Evolutionary conservation across 2,888 invertebrate species (phyloP), one percentile per base, ranked within the genome.

Genomic region (Perizoma affinitatum): DNA sequence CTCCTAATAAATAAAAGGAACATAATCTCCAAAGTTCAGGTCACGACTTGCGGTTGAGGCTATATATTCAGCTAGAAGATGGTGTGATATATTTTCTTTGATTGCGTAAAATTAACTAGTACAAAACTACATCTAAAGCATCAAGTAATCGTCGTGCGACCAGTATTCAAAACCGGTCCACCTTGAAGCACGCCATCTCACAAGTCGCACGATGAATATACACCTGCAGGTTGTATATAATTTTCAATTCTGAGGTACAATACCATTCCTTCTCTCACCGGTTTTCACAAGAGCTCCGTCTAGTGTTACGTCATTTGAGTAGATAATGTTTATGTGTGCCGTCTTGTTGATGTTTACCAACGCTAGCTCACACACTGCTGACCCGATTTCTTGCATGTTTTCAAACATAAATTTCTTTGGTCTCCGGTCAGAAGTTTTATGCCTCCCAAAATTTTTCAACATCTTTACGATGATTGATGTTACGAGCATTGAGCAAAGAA

Each of bases 321-420:
- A 80, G 81, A 81, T 83, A 61, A 78, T 87, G 84, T 88, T 87
- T 87, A 85, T 77, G 79, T 77, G 79, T 77, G 76, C 78, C 80
- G 76, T 74, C 80, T 76, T 78, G 78, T 84, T 81, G 79, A 82
- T 85, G 80, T 83, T 83, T 83, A 81, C 80, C 74, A 80, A 79
- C 80, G 75, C 76, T 79, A 82, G 82, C 80, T 82, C 83, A 86
- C 71, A 83, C 71, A 83, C 86, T 75, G 83, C 87, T 90, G 91
- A 90, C 92, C 91, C 74, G 72, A 73, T 84, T 91, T 79, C 80
- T 72, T 69, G 72, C 88, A 87, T 83, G 88, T 86, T 87, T 83
- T 81, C 73, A 78, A 83, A 84, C 79, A 80, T 79, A 76, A 74
- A 76, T 78, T 78, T 80, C 76, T 82, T 84, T 79, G 75, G 78